phyloP scores from a whole-genome alignment of 1,140 invertebrate genomes.

The Arctopsyche grandis region DNA sequence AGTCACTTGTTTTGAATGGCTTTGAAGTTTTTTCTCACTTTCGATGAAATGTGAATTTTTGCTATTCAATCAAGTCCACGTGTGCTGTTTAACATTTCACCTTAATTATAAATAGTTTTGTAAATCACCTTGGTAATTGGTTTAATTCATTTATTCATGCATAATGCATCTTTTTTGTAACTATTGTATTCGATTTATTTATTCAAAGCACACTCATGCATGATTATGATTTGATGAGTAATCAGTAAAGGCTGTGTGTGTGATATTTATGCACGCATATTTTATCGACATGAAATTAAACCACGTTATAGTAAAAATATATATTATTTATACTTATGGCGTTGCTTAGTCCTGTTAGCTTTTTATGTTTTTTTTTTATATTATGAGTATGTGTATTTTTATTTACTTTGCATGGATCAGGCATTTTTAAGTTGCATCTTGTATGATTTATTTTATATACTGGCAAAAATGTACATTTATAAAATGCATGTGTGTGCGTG shows the following conservation, averaged over 20 bases:
- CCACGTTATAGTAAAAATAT: too few relatives aligned
- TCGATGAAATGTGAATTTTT: neutral
- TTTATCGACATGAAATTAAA: too few relatives aligned
- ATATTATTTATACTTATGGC: too few relatives aligned
- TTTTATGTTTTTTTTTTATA: neutral
- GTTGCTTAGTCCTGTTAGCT: neutral
- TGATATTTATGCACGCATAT: neutral
- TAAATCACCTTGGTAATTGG: too few relatives aligned
- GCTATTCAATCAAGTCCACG: neutral
- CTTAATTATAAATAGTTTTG: too few relatives aligned
- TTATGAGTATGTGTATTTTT: neutral
- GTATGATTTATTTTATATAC: neutral
- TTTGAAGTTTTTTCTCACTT: neutral
- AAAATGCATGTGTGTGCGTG: too few relatives aligned
- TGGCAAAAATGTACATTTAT: too few relatives aligned
- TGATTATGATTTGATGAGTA: too few relatives aligned
- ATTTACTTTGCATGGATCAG: neutral
- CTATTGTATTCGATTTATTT: neutral
- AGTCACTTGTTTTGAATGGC: neutral
- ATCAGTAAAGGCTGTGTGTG: too few relatives aligned
- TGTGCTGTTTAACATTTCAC: too few relatives aligned
- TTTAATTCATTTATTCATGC: neutral
- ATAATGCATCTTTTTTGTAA: neutral
- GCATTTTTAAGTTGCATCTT: slow-evolving; percentile 9
- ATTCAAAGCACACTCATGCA: too few relatives aligned